These are phyloP conservation scores for Alentia gelatinosa DNA, from an alignment of 2,888 invertebrate genomes.

Conservation along the genomic window DNA sequence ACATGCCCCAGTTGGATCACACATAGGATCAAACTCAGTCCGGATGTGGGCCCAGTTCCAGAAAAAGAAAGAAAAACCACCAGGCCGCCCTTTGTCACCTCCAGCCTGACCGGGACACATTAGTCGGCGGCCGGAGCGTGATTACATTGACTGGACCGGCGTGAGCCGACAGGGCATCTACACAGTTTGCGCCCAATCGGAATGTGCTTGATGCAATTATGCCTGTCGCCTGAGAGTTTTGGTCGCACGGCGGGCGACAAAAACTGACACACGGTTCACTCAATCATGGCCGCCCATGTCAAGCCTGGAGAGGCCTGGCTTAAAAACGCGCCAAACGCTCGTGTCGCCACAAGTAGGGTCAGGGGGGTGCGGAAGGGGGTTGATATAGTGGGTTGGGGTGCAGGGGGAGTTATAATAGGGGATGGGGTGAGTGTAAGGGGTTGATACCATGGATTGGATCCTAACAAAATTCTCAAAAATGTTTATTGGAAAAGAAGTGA, in stretches of 20 bases:
- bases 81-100: background rate
- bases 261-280: conserved; percentile 3
- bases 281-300: background rate
- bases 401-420: background rate
- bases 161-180: conserved; percentile 31
- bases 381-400: background rate
- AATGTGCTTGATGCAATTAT: conserved; percentile 36
- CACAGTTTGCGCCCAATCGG: background rate
- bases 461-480: too few relatives aligned
- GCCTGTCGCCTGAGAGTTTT: background rate
- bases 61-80: too few relatives aligned
- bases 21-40: too few relatives aligned
- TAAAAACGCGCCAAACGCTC: background rate
- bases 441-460: too few relatives aligned
- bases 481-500: too few relatives aligned
- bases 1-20: too few relatives aligned
- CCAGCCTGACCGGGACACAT: background rate
- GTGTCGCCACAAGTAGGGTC: background rate
- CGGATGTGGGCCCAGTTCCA: too few relatives aligned
- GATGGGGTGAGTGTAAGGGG: background rate
- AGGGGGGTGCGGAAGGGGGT: background rate
- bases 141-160: conserved; percentile 1
- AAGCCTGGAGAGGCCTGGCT: background rate
- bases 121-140: background rate
- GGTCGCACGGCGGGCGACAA: background rate